Evolutionary conservation across 2,797 vertebrate species (phyloP), one percentile per base, ranked within the genome.

Genomic region (Squalus acanthias): DNA sequence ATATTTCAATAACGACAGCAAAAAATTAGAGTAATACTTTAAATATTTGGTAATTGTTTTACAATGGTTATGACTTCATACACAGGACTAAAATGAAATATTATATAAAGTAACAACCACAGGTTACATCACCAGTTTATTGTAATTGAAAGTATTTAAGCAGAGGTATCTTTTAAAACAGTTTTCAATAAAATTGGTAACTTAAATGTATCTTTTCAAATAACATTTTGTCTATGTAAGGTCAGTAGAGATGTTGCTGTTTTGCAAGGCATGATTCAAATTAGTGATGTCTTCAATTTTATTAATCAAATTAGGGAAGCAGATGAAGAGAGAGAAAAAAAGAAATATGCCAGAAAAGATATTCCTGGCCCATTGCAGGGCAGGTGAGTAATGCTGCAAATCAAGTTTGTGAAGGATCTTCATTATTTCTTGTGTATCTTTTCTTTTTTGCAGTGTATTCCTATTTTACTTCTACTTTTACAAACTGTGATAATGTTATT

Each of bases 341-440:
- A 97, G 87, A 98, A 97, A 93, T 97, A 98, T 82, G 96, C 97
- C 88, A 98, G 99, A 96, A 98, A 97, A 96, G 98, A 98, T 97
- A 99, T 99, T 97, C 99, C 99, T 53, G 99, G 99, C 96, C 99
- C 99, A 0, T 98, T 99, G 96, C 99, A 99, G 97, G 99, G 98
- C 98, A 98, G 99, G 99, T 99, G 98, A 97, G 99, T 96, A 79
- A 79, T 1, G 65, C 96, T 94, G 39, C 0, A 13, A 96, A 17
- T 95, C 67, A 24, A 13, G 96, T 26, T 97, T 87, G 96, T 57
- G 96, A 26, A 82, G 33, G 63, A 12, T 87, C 46, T 57, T 96
- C 67, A 95, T 69, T 82, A n/a, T 94, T 92, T 70, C 70, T 33
- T 50, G 4, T 70, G 39, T 20, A 13, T 46, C 17, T 79, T 82